phyloP scores from a whole-genome alignment of 2,888 invertebrate genomes.

The Ophioninae sp. region DNA sequence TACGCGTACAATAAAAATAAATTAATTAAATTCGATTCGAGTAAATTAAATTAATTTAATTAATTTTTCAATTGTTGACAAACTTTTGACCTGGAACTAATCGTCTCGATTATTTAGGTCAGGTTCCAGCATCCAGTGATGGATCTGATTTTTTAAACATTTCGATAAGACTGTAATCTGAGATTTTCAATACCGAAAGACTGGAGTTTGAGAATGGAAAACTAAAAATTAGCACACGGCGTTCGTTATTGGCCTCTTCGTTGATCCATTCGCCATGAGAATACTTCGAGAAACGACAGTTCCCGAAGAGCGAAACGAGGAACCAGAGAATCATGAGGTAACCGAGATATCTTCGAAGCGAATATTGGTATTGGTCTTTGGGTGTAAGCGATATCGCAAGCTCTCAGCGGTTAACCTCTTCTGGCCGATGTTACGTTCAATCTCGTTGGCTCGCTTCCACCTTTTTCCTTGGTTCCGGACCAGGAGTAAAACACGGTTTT shows the following conservation, averaged over 20 bases:
- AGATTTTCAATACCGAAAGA: too few species aligned
- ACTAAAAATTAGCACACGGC: too few species aligned
- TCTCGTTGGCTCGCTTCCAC: slow-evolving; percentile 37
- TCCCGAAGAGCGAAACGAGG: slow-evolving; percentile 75
- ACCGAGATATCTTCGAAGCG: slow-evolving; percentile 16
- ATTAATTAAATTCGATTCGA: too few species aligned
- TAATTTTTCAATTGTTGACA: too few species aligned
- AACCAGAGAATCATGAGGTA: slow-evolving; percentile 75
- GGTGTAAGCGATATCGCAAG: background rate
- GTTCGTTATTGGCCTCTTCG: slow-evolving; percentile 59
- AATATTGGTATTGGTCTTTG: slow-evolving; percentile 3
- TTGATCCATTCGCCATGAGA: slow-evolving; percentile 60
- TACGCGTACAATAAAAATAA: too few species aligned
- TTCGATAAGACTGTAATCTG: too few species aligned
- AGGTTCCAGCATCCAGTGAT: too few species aligned
- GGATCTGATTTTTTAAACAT: too few species aligned
- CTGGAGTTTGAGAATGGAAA: too few species aligned
- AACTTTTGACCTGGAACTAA: too few species aligned
- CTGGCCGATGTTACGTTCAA: background rate
- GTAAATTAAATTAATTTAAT: too few species aligned
- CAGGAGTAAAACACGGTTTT: slow-evolving; percentile 23
- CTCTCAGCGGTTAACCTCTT: slow-evolving; percentile 37
- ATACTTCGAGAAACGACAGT: slow-evolving; percentile 72
- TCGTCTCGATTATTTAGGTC: too few species aligned
- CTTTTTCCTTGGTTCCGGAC: slow-evolving; percentile 23